A percentile compares a stretch with the other conserved stretches of the same genome.
Evolutionary conservation across 2,888 invertebrate species (phyloP).

Genomic region (Hemistola chrysoprasaria): DNA sequence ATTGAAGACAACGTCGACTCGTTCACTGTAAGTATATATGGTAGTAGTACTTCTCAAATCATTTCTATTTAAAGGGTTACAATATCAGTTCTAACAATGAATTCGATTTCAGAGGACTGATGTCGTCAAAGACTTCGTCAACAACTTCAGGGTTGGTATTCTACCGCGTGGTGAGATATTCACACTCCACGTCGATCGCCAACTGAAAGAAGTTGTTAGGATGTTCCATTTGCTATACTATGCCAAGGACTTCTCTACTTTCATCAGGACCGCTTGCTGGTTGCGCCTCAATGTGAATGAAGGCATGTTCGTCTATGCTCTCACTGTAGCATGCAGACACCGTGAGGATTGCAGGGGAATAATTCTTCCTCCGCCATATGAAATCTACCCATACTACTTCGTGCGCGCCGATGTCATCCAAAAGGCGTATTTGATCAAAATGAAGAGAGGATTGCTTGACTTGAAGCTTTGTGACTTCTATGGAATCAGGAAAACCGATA

Average conservation of each 20-base stretch:
- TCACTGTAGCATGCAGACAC: slow-evolving; percentile 77
- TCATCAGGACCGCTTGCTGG: slow-evolving; percentile 76
- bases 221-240: slow-evolving; percentile 80
- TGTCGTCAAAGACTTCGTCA: slow-evolving; percentile 81
- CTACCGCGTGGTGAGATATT: slow-evolving; percentile 81
- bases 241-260: slow-evolving; percentile 76
- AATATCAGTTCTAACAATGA: too few species aligned
- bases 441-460: slow-evolving; percentile 70
- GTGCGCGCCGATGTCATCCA: slow-evolving; percentile 85
- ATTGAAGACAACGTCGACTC: slow-evolving; percentile 63
- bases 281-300: slow-evolving; percentile 79
- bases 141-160: slow-evolving; percentile 75
- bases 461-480: slow-evolving; percentile 75
- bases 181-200: slow-evolving; percentile 72
- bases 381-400: slow-evolving; percentile 85
- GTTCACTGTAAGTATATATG: slow-evolving; percentile 50
- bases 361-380: slow-evolving; percentile 80
- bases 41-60: slow-evolving; percentile 1
- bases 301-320: slow-evolving; percentile 81
- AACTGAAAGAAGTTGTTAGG: slow-evolving; percentile 73
- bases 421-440: slow-evolving; percentile 76
- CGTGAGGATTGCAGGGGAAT: slow-evolving; percentile 75
- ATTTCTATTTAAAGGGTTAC: background rate
- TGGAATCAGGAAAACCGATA: slow-evolving; percentile 73
- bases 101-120: slow-evolving; percentile 72